Evolutionary conservation across 64 coral and sea anemone genomes (phyloP).

Genomic region (Actinia tenebrosa): DNA sequence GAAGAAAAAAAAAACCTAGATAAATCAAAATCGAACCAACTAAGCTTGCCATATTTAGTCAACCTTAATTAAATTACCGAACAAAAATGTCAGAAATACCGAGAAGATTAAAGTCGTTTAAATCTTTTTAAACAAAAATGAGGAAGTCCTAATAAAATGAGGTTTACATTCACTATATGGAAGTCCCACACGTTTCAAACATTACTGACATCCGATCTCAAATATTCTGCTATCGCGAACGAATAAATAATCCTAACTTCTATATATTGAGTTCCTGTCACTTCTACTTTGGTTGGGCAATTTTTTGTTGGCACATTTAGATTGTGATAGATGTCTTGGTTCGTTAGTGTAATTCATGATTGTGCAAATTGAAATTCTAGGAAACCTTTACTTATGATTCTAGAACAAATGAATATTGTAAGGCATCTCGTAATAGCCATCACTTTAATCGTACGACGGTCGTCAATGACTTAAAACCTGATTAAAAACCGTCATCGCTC

Average conservation of each 20-base stretch:
- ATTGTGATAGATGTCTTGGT: neutral
- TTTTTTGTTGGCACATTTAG: neutral
- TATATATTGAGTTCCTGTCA: neutral
- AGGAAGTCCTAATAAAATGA: neutral
- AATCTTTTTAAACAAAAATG: neutral
- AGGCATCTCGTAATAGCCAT: neutral
- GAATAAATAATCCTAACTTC: neutral
- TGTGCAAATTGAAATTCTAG: neutral
- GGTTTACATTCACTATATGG: neutral
- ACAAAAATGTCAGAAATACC: neutral
- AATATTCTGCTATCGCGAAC: neutral
- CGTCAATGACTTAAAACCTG: neutral
- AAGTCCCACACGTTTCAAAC: neutral
- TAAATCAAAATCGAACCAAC: neutral
- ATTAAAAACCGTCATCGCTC: neutral
- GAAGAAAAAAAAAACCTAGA: neutral
- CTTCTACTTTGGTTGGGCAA: neutral
- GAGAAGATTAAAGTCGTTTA: neutral
- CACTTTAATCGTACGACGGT: neutral
- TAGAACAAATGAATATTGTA: neutral
- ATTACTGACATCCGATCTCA: neutral
- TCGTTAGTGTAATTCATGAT: neutral
- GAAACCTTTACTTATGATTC: neutral
- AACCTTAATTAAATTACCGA: neutral
- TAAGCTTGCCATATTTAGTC: constrained; percentile 3